Evolutionary conservation across 1,140 invertebrate genomes (phyloP).

Genomic region (Manduca sexta): DNA sequence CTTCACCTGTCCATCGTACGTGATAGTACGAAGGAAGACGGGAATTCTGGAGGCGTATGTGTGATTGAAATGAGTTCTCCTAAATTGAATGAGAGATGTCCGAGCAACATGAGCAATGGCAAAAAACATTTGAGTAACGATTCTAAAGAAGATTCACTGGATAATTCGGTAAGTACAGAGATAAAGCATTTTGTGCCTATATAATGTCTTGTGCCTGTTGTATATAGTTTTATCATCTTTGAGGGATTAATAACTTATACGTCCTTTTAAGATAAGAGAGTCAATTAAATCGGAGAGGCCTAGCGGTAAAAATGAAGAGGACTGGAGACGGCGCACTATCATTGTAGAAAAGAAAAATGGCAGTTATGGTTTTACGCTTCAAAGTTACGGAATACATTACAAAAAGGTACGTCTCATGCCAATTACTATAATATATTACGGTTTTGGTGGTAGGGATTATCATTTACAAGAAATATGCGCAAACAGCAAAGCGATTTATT

Average conservation of each 20-base stretch:
- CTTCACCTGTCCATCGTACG: background rate
- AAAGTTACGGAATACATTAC: conserved; percentile 97
- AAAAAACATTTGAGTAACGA: conserved; percentile 53
- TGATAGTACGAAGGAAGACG: too few species aligned
- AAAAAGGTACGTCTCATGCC: conserved; percentile 86
- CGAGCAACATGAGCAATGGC: conserved; percentile 52
- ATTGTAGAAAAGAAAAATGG: conserved; percentile 93
- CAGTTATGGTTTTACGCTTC: conserved; percentile 94
- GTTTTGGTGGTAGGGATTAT: too few species aligned
- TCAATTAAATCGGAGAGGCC: conserved; percentile 86
- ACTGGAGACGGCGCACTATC: conserved; percentile 87
- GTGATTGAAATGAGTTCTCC: conserved; percentile 48
- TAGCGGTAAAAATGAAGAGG: conserved; percentile 82
- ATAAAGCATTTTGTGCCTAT: background rate
- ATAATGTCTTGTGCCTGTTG: too few species aligned
- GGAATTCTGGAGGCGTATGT: too few species aligned
- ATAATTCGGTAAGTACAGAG: conserved; percentile 54
- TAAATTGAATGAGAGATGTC: conserved; percentile 55
- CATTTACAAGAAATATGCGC: too few species aligned
- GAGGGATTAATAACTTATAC: background rate
- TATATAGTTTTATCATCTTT: too few species aligned
- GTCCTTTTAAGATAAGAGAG: conserved; percentile 79
- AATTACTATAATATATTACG: conserved; percentile 38
- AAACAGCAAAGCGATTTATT: too few species aligned
- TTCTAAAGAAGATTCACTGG: conserved; percentile 56